phyloP scores from a whole-genome alignment of 2,113 vertebrate species.

The Tauraco erythrolophus region DNA sequence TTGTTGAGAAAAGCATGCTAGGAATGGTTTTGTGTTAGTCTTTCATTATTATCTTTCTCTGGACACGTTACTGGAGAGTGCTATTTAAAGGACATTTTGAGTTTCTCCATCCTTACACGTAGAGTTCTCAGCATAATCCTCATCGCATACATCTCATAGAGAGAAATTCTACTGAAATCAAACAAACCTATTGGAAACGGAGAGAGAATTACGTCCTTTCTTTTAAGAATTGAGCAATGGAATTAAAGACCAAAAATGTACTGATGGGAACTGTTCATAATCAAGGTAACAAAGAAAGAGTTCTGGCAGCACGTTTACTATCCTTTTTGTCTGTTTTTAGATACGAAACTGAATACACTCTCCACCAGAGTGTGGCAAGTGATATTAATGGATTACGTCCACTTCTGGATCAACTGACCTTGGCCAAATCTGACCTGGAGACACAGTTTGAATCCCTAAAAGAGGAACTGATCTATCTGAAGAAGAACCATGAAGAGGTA shows the following conservation, averaged over 20 bases:
- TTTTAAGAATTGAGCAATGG: background rate
- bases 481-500: slow-evolving; percentile 93
- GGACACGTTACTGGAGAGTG: background rate
- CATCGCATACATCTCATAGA: background rate
- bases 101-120: background rate
- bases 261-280: background rate
- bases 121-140: background rate
- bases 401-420: slow-evolving; percentile 78
- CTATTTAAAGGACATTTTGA: background rate
- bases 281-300: background rate
- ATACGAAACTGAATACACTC: slow-evolving; percentile 69
- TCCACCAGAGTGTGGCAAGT: slow-evolving; percentile 76
- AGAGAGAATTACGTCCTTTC: background rate
- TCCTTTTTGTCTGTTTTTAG: slow-evolving; percentile 29
- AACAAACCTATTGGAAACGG: background rate
- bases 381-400: slow-evolving; percentile 77
- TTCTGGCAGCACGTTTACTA: background rate
- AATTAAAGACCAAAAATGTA: background rate
- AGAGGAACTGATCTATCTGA: slow-evolving; percentile 91
- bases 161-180: background rate
- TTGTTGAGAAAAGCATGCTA: background rate
- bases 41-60: background rate
- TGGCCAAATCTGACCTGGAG: slow-evolving; percentile 77
- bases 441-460: slow-evolving; percentile 84
- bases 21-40: background rate